Percentiles rank a stretch among this genome's conserved stretches.
Conservation (phyloP, 35 echinoderm and acorn worm species). For the Heliocidaris tuberculata region DNA sequence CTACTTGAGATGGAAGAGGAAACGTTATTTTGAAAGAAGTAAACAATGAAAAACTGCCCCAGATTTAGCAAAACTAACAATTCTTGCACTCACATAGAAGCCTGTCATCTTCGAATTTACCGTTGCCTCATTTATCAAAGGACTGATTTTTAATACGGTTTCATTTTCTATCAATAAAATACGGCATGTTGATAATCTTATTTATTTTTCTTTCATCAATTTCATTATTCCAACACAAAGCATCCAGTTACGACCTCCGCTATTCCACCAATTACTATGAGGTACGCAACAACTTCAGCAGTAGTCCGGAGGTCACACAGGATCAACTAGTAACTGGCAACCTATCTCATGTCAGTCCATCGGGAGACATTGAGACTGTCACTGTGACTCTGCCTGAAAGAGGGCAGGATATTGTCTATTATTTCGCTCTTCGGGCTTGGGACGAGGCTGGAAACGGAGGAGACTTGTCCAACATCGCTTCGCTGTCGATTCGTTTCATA, state of each 20-base stretch:
- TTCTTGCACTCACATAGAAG: no score
- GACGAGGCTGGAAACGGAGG: conserved; percentile 47
- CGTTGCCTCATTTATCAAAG: no score
- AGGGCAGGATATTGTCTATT: conserved; percentile 11
- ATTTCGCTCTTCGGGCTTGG: conserved; percentile 42
- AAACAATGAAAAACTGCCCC: no score
- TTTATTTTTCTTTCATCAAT: no score
- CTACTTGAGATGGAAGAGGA: no score
- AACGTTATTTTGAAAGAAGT: no score
- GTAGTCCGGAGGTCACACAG: background rate
- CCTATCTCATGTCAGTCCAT: background rate
- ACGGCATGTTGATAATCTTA: no score
- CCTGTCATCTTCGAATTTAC: no score
- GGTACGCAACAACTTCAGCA: conserved; percentile 1
- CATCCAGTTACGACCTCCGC: conserved; percentile 46
- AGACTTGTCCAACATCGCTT: conserved; percentile 46
- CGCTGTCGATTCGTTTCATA: conserved; percentile 14
- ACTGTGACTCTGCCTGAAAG: background rate
- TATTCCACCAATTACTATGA: background rate
- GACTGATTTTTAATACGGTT: no score
- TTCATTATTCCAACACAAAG: conserved; percentile 5
- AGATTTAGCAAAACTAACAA: no score
- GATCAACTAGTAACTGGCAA: conserved; percentile 18
- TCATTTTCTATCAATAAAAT: no score
- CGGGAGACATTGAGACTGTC: conserved; percentile 22